These are phyloP conservation scores for Suricata suricatta DNA, from an alignment of 2,113 vertebrate species.

Conservation along the genomic window DNA sequence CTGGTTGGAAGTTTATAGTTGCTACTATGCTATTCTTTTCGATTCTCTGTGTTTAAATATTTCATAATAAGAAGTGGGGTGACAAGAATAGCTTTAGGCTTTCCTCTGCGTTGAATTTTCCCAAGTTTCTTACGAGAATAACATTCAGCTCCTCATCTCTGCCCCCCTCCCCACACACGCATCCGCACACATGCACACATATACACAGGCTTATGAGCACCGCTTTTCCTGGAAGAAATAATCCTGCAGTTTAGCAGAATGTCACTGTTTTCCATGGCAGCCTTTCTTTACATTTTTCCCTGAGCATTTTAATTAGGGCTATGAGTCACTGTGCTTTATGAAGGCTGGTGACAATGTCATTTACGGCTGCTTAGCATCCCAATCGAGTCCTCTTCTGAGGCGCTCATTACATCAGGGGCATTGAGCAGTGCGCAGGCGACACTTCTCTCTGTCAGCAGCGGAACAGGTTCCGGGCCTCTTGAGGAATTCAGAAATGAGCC, in stretches of 20 bases:
- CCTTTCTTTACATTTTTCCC: conserved; percentile 65
- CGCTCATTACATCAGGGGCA: conserved; percentile 57
- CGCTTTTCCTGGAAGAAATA: conserved; percentile 67
- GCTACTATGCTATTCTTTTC: neutral
- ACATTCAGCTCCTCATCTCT: neutral
- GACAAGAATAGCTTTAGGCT: neutral
- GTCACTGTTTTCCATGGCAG: conserved; percentile 59
- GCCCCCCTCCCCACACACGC: too few species aligned
- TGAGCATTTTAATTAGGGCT: conserved; percentile 70
- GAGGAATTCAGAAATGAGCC: neutral
- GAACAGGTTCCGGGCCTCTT: neutral
- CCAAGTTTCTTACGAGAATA: neutral
- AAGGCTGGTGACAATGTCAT: conserved; percentile 69
- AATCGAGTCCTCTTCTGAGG: conserved; percentile 38
- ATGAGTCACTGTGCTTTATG: conserved; percentile 75
- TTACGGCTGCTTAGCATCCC: conserved; percentile 71
- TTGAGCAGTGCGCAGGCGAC: neutral
- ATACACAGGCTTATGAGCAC: neutral
- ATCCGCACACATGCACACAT: neutral
- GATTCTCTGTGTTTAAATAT: neutral
- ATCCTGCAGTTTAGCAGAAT: conserved; percentile 45
- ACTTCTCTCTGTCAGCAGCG: conserved; percentile 58
- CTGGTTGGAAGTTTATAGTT: neutral
- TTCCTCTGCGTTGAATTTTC: neutral
- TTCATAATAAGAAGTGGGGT: neutral